A percentile compares a stretch with the other conserved stretches of the same genome.
Evolutionary conservation across 2,888 invertebrate genomes (phyloP).

Genomic region (Kryphioiulus occultus): DNA sequence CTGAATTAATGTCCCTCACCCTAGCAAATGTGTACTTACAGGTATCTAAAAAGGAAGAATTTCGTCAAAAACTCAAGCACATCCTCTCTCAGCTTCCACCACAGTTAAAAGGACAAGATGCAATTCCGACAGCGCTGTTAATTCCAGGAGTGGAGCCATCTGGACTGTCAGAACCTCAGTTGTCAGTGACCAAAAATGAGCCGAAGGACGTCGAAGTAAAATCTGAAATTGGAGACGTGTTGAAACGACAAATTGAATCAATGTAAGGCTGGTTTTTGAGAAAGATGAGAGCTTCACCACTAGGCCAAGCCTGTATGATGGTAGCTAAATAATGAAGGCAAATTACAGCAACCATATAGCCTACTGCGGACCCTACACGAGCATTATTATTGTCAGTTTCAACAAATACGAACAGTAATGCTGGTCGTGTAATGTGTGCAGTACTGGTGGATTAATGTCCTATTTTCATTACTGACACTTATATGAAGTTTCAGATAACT

Average conservation of each 20-base stretch:
- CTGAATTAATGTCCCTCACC: neutral
- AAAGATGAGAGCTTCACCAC: too few relatives aligned
- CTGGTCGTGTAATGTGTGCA: too few relatives aligned
- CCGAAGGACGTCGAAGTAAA: neutral
- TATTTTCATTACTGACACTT: too few relatives aligned
- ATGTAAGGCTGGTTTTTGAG: neutral
- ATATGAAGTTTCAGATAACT: too few relatives aligned
- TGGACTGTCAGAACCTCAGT: neutral
- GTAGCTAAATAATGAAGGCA: too few relatives aligned
- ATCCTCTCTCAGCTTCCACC: conserved; percentile 27
- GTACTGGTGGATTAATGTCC: too few relatives aligned
- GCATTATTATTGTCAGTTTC: too few relatives aligned
- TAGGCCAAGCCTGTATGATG: too few relatives aligned
- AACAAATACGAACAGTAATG: too few relatives aligned
- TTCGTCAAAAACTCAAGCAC: conserved; percentile 35
- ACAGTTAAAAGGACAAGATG: conserved; percentile 39
- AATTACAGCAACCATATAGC: too few relatives aligned
- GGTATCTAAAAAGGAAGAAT: conserved; percentile 36
- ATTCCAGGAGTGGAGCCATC: neutral
- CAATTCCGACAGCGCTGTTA: conserved; percentile 47
- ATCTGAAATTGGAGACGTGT: neutral
- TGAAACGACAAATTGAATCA: neutral
- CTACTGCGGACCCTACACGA: too few relatives aligned
- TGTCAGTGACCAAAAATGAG: neutral
- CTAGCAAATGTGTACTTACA: neutral